Conservation (phyloP, 2,113 vertebrate species). For the Hypanus sabinus region DNA sequence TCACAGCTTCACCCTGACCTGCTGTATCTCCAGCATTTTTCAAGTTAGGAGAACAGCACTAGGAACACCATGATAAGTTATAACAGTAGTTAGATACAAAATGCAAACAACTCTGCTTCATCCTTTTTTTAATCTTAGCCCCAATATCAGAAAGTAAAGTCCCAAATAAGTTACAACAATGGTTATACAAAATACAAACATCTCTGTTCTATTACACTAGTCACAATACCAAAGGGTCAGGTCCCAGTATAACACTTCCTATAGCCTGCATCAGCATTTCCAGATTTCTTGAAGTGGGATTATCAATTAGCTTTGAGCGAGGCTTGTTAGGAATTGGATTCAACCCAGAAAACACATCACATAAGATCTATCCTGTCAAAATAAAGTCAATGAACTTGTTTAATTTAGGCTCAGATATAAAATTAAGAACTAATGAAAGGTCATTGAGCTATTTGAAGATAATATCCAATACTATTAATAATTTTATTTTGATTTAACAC, state of each 20-base stretch:
- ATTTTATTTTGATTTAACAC: neutral
- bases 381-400: neutral
- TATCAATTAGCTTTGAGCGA: neutral
- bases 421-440: neutral
- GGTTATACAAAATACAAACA: neutral
- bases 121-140: too few relatives aligned
- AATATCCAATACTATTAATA: neutral
- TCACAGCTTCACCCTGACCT: too few relatives aligned
- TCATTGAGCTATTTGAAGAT: neutral
- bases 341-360: neutral
- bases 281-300: neutral
- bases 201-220: neutral
- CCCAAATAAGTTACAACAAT: neutral
- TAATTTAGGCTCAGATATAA: neutral
- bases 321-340: neutral
- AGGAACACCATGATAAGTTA: neutral
- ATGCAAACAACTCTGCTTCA: neutral
- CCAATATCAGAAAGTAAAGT: too few relatives aligned
- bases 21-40: too few relatives aligned
- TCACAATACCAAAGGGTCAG: neutral
- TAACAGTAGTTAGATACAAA: neutral
- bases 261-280: neutral
- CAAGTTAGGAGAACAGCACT: neutral
- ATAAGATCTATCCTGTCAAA: neutral
- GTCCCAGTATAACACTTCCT: neutral